Conservation (phyloP, 2,888 invertebrate genomes). For the Mythimna vitellina region DNA sequence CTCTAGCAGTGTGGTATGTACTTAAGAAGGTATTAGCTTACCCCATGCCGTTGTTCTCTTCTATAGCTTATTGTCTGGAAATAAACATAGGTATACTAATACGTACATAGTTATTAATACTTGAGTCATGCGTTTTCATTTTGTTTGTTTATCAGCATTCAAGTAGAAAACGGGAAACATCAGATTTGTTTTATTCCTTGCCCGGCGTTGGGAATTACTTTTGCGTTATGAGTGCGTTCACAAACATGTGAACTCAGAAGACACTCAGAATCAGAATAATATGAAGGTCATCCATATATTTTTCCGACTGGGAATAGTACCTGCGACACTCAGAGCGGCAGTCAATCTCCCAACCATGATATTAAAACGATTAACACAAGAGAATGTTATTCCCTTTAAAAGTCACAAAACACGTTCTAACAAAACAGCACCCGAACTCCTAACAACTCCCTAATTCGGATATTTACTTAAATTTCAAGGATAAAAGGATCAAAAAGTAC, state of each 20-base stretch:
- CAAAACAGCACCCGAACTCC: conserved; percentile 65
- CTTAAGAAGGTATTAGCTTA: conserved; percentile 44
- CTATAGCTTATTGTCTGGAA: conserved; percentile 34
- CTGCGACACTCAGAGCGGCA: too few relatives aligned
- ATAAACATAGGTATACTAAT: conserved; percentile 4
- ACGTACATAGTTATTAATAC: conserved; percentile 8
- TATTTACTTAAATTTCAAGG: conserved; percentile 72
- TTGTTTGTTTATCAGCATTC: neutral
- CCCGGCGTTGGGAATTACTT: too few relatives aligned
- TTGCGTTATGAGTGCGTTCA: too few relatives aligned
- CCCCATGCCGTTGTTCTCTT: conserved; percentile 45
- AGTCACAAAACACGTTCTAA: conserved; percentile 53
- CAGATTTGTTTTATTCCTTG: too few relatives aligned
- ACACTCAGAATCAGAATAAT: too few relatives aligned
- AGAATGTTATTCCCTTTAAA: conserved; percentile 27
- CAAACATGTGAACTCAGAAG: too few relatives aligned
- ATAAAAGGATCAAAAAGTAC: conserved; percentile 79
- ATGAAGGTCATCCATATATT: too few relatives aligned
- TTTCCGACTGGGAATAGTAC: too few relatives aligned
- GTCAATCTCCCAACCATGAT: too few relatives aligned
- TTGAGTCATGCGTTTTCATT: neutral
- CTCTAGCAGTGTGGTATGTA: conserved; percentile 2
- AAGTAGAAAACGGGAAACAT: neutral
- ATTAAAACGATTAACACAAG: conserved; percentile 11
- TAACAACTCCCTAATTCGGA: conserved; percentile 72